These are phyloP conservation scores for Heliconius erato DNA, from an alignment of 2,888 invertebrate genomes.

Conservation along the genomic window DNA sequence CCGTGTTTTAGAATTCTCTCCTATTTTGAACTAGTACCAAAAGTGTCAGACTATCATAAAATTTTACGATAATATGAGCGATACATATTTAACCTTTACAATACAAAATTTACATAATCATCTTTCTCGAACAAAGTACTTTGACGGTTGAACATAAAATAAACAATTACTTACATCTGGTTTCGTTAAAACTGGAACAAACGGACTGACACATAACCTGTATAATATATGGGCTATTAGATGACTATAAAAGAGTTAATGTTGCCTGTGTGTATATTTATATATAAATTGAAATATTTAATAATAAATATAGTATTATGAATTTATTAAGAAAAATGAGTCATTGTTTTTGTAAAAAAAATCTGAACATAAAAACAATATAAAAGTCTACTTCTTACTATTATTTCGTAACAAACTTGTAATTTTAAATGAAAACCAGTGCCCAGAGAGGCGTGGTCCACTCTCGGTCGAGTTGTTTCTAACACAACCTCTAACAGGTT, in stretches of 20 bases:
- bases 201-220: neutral
- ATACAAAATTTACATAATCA: neutral
- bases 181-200: neutral
- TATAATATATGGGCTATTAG: neutral
- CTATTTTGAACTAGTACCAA: neutral
- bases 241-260: neutral
- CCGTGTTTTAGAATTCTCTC: neutral
- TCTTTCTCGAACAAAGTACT: neutral
- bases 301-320: neutral
- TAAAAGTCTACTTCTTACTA: neutral
- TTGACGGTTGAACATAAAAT: neutral
- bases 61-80: neutral
- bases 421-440: conserved; percentile 3
- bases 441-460: neutral
- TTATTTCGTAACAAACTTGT: neutral
- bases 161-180: conserved; percentile 11
- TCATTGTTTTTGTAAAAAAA: neutral
- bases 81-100: neutral
- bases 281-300: neutral
- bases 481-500: conserved; percentile 42
- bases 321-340: neutral
- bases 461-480: conserved; percentile 33
- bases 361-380: neutral
- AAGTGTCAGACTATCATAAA: neutral
- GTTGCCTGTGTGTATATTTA: neutral